Evolutionary conservation across 2,797 vertebrate genomes (phyloP), one percentile per base, ranked within the genome.

Genomic region (Acrocephalus scirpaceus): DNA sequence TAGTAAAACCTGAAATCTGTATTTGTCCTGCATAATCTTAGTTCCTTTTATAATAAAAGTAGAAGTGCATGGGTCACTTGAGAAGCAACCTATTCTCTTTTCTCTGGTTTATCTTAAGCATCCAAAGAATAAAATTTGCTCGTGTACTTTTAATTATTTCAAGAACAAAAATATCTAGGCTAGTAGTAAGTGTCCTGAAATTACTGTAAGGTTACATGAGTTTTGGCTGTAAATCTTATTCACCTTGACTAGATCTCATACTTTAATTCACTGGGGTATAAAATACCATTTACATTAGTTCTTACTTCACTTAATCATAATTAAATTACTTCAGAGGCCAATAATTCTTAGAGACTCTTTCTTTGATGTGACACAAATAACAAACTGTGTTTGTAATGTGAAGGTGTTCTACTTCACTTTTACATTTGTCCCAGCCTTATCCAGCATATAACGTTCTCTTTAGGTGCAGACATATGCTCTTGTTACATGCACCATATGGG

Each of bases 321-420:
- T 98, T 98, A 98, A 98, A 97, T 97, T 21, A 98, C 97, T 97
- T 97, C 95, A 97, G 97, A 97, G 96, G 93, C 96, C 88, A 98
- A 91, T 98, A 98, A 98, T 97, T 98, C 96, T 67, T 96, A 34
- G 92, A 96, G 92, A 84, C 86, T 87, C 86, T 96, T 89, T 88
- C 97, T 98, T 98, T 98, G 97, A 98, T 97, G 98, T 98, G 97
- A 97, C 96, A 98, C 94, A 97, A 97, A 97, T 97, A 98, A 97
- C 97, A 97, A 98, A 98, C 97, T 94, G 93, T 86, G 93, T 96
- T 96, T 91, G 96, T 97, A 95, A 96, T 93, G 92, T 89, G 82
- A 85, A 97, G 92, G 92, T 92, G 88, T 96, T 97, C 94, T 93
- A 93, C 87, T 91, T 96, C 79, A 88, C 92, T 96, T 97, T 95